These are phyloP conservation scores for Tretioscincus oriximinensis DNA, from an alignment of 2,113 vertebrate species.

Conservation along the genomic window DNA sequence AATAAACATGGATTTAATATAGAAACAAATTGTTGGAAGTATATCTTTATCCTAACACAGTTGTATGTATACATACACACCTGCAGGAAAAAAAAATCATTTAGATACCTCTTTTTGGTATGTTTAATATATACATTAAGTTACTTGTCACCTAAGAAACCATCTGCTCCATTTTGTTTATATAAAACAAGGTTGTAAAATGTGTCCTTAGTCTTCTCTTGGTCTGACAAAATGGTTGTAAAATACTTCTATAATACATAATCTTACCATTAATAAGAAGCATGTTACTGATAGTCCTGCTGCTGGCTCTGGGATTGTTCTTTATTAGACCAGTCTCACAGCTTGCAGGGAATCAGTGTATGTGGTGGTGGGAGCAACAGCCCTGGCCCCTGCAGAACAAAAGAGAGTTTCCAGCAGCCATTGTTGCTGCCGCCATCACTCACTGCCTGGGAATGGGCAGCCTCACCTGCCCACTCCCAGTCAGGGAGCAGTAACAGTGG, in stretches of 20 bases:
- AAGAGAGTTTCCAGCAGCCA: no score
- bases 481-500: no score
- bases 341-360: no score
- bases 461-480: no score
- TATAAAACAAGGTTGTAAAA: not conserved
- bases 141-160: rapidly evolving
- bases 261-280: not conserved
- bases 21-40: slow-evolving; percentile 68
- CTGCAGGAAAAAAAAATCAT: not conserved
- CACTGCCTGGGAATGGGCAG: no score
- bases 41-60: slow-evolving; percentile 54
- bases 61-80: not conserved
- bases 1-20: slow-evolving; percentile 80
- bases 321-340: no score
- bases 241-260: rapidly evolving
- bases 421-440: no score
- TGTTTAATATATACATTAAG: not conserved
- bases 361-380: no score
- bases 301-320: no score
- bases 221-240: not conserved
- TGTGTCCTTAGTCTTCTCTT: not conserved
- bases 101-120: not conserved
- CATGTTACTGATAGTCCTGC: no score
- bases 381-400: no score
- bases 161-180: rapidly evolving